Conservation (phyloP, 2,888 invertebrate genomes). For the Dolomedes plantarius region DNA sequence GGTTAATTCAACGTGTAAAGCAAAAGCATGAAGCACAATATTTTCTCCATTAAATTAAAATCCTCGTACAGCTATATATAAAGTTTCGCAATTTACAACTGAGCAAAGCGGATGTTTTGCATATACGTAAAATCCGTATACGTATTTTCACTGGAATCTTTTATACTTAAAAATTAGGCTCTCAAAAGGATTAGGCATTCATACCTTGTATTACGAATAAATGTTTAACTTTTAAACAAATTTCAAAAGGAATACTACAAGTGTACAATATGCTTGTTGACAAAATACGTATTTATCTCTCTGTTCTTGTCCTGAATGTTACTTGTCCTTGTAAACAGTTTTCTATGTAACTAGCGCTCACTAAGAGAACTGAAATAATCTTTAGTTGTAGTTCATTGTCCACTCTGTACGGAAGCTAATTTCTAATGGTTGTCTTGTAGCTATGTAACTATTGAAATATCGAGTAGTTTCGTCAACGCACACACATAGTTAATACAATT, state of each 20-base stretch:
- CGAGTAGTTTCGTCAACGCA: conserved; percentile 58
- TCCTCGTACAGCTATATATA: no score
- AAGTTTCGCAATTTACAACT: no score
- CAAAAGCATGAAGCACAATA: no score
- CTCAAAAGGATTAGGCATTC: no score
- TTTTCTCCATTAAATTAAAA: no score
- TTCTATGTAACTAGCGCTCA: conserved; percentile 62
- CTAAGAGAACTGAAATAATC: conserved; percentile 39
- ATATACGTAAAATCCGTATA: conserved; percentile 1
- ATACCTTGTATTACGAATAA: not conserved
- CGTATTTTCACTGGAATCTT: not conserved
- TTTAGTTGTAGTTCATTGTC: conserved; percentile 64
- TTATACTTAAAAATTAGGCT: not conserved
- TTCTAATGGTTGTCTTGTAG: conserved; percentile 48
- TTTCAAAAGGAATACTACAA: not conserved
- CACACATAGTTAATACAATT: conserved; percentile 45
- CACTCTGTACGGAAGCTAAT: conserved; percentile 26
- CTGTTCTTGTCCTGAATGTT: conserved; percentile 47
- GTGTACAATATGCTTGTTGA: conserved; percentile 3
- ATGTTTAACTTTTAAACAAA: not conserved
- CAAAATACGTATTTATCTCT: conserved; percentile 66
- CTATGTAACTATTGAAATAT: conserved; percentile 26
- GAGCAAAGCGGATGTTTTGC: not conserved
- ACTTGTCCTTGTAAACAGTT: conserved; percentile 50
- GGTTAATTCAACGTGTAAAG: no score